These are phyloP conservation scores for Agriopis marginaria DNA, from an alignment of 2,888 invertebrate genomes.

Conservation along the genomic window DNA sequence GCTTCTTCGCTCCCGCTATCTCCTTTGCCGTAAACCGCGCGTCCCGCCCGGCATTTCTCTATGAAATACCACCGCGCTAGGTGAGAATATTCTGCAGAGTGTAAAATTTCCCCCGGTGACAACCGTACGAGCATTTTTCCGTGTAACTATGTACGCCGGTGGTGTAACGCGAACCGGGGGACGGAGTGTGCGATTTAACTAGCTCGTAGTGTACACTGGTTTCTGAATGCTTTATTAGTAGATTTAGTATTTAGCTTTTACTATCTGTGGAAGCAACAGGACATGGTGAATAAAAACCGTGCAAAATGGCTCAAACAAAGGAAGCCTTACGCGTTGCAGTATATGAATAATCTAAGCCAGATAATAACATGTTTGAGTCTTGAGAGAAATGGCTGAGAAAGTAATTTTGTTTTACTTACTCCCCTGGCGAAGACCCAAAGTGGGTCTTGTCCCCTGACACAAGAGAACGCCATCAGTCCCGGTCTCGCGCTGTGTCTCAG, in stretches of 20 bases:
- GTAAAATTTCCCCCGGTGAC: conserved; percentile 74
- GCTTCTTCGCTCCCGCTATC: conserved; percentile 12
- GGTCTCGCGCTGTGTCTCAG: too few relatives aligned
- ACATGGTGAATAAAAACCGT: too few relatives aligned
- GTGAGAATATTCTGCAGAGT: conserved; percentile 74
- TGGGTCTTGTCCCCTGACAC: too few relatives aligned
- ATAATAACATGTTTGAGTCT: too few relatives aligned
- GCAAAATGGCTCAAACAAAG: too few relatives aligned
- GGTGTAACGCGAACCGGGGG: conserved; percentile 56
- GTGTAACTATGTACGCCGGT: conserved; percentile 61
- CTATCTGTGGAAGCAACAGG: not conserved
- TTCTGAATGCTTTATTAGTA: not conserved
- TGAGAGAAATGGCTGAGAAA: too few relatives aligned
- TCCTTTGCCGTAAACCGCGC: conserved; percentile 10
- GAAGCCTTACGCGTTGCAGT: too few relatives aligned
- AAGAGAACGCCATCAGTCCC: too few relatives aligned
- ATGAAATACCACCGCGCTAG: conserved; percentile 72
- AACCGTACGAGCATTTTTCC: conserved; percentile 65
- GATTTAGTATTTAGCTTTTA: not conserved
- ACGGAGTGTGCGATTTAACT: conserved; percentile 47
- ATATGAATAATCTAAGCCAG: too few relatives aligned
- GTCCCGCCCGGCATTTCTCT: conserved; percentile 62
- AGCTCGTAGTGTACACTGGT: conserved; percentile 7
- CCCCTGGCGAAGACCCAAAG: too few relatives aligned
- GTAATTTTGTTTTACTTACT: too few relatives aligned